phyloP scores from a whole-genome alignment of 2,113 vertebrate species.

The Rhabdomys dilectus region DNA sequence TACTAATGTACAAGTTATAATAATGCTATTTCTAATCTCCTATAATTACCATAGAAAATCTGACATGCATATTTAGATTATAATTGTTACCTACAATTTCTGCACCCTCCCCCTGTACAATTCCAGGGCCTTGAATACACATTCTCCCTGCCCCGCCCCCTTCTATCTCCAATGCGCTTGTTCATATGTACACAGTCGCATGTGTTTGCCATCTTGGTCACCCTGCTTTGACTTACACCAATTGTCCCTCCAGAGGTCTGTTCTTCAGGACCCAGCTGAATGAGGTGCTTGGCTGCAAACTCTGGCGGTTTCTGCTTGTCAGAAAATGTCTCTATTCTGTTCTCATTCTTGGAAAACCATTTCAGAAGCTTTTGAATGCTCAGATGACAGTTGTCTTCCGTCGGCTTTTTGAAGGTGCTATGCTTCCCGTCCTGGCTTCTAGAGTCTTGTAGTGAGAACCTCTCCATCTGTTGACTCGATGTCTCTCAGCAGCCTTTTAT shows the following conservation, averaged over 20 bases:
- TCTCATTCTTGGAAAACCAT: conserved; percentile 17
- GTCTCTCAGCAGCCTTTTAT: conserved; percentile 56
- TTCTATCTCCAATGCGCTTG: no score
- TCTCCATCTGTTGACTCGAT: background rate
- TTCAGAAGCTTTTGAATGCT: conserved; percentile 39
- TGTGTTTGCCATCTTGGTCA: background rate
- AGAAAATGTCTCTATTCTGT: conserved; percentile 56
- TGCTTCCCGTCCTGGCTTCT: background rate
- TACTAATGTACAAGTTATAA: conserved; percentile 37
- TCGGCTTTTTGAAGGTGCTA: conserved; percentile 15
- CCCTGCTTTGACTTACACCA: background rate
- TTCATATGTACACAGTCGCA: background rate
- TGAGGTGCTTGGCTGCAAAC: background rate
- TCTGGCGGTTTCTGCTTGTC: conserved; percentile 31
- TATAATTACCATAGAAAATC: conserved; percentile 48
- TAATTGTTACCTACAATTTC: conserved; percentile 36
- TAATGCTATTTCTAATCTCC: conserved; percentile 50
- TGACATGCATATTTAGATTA: background rate
- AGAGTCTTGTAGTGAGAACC: conserved; percentile 41
- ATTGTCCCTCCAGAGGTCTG: background rate
- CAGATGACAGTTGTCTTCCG: background rate
- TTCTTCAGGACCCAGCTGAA: conserved; percentile 5
- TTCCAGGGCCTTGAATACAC: background rate
- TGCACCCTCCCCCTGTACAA: background rate
- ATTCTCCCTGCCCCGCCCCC: background rate